These are phyloP conservation scores for Rhizomys pruinosus DNA, from an alignment of 2,113 vertebrate genomes.

Conservation along the genomic window DNA sequence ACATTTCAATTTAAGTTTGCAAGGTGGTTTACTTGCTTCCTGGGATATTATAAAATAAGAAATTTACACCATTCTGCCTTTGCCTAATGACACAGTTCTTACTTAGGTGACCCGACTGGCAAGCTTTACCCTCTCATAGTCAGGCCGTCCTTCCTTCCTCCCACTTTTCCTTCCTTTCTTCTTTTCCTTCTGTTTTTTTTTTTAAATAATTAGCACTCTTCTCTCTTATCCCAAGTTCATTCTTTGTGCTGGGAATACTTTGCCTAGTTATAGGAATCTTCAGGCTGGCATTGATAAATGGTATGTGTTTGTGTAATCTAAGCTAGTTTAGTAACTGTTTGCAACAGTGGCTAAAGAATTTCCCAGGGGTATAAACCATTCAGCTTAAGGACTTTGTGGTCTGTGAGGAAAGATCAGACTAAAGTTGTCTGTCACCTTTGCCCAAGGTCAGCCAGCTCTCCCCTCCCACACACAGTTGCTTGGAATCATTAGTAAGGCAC, in stretches of 20 bases:
- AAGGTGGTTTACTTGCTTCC: not conserved
- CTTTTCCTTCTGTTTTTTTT: too few species aligned
- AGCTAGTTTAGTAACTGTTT: constrained; percentile 80
- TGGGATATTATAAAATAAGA: not conserved
- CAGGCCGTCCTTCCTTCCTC: not conserved
- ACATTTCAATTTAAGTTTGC: constrained; percentile 24
- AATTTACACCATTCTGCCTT: not conserved
- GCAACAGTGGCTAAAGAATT: constrained; percentile 66
- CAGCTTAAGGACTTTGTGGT: constrained; percentile 42
- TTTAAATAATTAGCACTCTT: constrained; percentile 46
- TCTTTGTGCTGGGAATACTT: constrained; percentile 62
- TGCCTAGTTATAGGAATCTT: constrained; percentile 78
- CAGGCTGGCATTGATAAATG: constrained; percentile 79
- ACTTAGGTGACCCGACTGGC: not conserved
- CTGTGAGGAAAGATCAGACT: constrained; percentile 66
- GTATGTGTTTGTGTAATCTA: constrained; percentile 77
- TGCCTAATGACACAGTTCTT: not conserved
- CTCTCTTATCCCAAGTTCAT: constrained; percentile 65
- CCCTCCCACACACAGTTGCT: not conserved
- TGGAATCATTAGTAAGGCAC: not conserved
- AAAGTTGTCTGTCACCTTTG: not conserved
- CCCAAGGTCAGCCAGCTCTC: not conserved
- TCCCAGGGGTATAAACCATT: constrained; percentile 66
- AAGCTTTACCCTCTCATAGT: not conserved
- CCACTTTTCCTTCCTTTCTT: not conserved